Conservation (phyloP, 1,140 invertebrate genomes). For the Anastrepha obliqua region DNA sequence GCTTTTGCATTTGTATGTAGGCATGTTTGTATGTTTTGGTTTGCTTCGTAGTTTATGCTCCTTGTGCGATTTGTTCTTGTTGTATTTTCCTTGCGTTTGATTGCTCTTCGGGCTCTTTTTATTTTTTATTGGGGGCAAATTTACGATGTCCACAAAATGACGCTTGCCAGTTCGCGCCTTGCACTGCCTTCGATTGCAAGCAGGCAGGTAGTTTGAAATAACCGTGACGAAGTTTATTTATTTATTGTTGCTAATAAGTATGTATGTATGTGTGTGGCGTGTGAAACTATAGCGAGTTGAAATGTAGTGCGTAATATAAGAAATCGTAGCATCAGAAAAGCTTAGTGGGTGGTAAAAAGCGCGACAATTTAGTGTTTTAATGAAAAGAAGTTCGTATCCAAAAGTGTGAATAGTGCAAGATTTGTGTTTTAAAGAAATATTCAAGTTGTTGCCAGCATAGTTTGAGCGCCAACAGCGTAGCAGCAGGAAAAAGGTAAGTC, state of each 20-base stretch:
- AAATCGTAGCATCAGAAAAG: background rate
- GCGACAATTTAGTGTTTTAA: too few species aligned
- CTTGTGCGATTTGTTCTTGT: constrained; percentile 19
- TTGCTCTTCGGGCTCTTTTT: constrained; percentile 28
- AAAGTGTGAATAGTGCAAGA: too few species aligned
- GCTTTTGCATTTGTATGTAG: background rate
- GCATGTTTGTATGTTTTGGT: background rate
- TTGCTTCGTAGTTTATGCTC: constrained; percentile 39
- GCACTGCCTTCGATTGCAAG: constrained; percentile 48
- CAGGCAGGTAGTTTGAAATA: constrained; percentile 30
- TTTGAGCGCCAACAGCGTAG: too few species aligned
- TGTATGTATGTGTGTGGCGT: background rate
- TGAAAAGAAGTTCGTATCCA: too few species aligned
- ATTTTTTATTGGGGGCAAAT: constrained; percentile 35
- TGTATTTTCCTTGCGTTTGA: constrained; percentile 41
- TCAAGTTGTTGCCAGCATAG: too few species aligned
- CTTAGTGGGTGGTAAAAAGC: too few species aligned
- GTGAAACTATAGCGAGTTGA: background rate
- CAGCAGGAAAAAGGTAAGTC: too few species aligned
- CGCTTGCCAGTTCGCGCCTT: constrained; percentile 47
- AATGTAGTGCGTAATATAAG: background rate
- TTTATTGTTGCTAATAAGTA: background rate
- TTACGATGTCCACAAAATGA: constrained; percentile 42
- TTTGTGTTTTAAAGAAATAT: too few species aligned
- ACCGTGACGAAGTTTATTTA: background rate